Conservation (phyloP, 23 tunicate genomes). For the Halocynthia roretzi region DNA sequence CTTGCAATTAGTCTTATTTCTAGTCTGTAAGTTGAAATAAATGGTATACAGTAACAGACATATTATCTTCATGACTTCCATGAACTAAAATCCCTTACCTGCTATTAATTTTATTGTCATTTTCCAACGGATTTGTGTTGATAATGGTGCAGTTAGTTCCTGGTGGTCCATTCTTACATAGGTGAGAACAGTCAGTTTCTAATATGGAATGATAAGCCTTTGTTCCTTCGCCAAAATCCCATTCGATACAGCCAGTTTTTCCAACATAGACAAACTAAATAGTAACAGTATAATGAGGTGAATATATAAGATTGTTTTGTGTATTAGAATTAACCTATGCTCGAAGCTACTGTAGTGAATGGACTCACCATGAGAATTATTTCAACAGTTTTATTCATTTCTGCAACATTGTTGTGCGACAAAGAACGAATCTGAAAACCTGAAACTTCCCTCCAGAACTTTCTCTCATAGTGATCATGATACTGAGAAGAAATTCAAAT, state of each 20-base stretch:
- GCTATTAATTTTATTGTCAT: constrained; percentile 50
- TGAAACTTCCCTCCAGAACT: constrained; percentile 90
- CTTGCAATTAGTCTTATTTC: too few relatives aligned
- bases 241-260: constrained; percentile 71
- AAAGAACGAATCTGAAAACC: constrained; percentile 94
- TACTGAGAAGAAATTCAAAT: constrained; percentile 13
- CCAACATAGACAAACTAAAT: constrained; percentile 90
- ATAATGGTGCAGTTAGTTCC: constrained; percentile 53
- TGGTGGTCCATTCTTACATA: constrained; percentile 50
- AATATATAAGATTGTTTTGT: not conserved
- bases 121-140: constrained; percentile 52
- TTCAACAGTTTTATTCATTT: constrained; percentile 90
- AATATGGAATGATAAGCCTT: constrained; percentile 43
- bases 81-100: constrained; percentile 26
- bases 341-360: not conserved
- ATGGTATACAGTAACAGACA: not conserved
- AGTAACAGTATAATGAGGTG: not conserved
- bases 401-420: constrained; percentile 87
- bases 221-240: constrained; percentile 83
- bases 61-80: not conserved
- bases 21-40: not conserved
- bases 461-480: constrained; percentile 82
- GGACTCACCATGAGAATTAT: constrained; percentile 71
- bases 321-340: not conserved
- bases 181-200: constrained; percentile 61